These are phyloP conservation scores for Hydrozoanthus tunicans DNA, from an alignment of 64 coral and sea anemone genomes.

Conservation along the genomic window DNA sequence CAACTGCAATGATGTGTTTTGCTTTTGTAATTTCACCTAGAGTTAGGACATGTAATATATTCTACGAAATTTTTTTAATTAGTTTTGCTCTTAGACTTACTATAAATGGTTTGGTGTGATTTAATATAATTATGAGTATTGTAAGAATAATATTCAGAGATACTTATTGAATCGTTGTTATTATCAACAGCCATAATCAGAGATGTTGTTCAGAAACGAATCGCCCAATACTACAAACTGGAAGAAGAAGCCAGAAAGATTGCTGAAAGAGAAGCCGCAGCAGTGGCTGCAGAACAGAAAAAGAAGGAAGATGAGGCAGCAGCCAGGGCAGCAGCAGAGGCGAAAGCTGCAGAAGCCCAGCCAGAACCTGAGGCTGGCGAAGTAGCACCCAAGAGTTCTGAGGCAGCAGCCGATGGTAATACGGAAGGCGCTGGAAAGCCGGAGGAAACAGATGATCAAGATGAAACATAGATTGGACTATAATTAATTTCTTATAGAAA, in stretches of 20 bases:
- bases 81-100: not conserved
- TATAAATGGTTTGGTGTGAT: no score
- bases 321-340: slow-evolving; percentile 44
- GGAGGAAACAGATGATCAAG: slow-evolving; percentile 8
- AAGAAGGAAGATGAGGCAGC: slow-evolving; percentile 71
- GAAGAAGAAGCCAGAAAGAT: slow-evolving; percentile 76
- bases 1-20: no score
- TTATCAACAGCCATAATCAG: slow-evolving; percentile 77
- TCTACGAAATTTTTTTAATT: no score
- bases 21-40: no score
- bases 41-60: no score
- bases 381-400: slow-evolving; percentile 40
- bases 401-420: slow-evolving; percentile 7
- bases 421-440: slow-evolving; percentile 32
- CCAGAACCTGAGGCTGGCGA: not conserved
- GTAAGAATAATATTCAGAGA: no score
- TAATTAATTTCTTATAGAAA: slow-evolving; percentile 12
- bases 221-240: slow-evolving; percentile 74
- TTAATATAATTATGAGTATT: no score
- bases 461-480: slow-evolving; percentile 45
- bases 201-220: slow-evolving; percentile 88
- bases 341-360: slow-evolving; percentile 7
- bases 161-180: not conserved
- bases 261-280: slow-evolving; percentile 73
- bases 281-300: slow-evolving; percentile 66